Evolutionary conservation across 2,113 vertebrate species (phyloP).

Genomic region (Gulo gulo): DNA sequence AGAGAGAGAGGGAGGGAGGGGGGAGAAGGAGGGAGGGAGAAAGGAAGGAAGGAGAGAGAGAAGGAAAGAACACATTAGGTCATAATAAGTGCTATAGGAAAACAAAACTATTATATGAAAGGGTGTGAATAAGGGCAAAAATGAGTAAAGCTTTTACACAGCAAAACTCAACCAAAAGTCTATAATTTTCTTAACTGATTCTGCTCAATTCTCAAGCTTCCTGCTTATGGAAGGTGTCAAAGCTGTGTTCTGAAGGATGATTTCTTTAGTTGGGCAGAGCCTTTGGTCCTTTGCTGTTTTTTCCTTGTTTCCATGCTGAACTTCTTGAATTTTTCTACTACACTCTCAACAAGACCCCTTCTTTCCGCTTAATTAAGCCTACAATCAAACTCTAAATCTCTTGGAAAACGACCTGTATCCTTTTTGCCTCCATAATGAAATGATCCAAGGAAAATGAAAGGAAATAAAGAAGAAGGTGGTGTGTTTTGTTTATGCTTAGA

Average conservation of each 20-base stretch:
- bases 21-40: neutral
- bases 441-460: neutral
- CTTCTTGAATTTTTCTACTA: neutral
- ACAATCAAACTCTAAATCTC: neutral
- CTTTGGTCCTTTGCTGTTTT: neutral
- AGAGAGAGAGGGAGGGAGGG: rapidly evolving
- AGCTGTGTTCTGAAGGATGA: neutral
- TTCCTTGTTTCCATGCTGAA: neutral
- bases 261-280: neutral
- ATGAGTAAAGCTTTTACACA: neutral
- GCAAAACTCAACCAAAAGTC: neutral
- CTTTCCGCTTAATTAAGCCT: neutral
- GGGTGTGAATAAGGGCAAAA: neutral
- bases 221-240: neutral
- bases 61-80: neutral
- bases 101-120: neutral
- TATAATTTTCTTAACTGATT: neutral
- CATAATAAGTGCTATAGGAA: neutral
- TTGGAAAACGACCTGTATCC: neutral
- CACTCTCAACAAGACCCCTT: neutral
- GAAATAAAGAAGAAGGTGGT: neutral
- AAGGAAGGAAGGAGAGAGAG: no score
- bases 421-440: neutral
- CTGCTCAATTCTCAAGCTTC: neutral
- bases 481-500: neutral